Conservation (phyloP, 1,140 invertebrate species). For the Diploscapter pachys region DNA sequence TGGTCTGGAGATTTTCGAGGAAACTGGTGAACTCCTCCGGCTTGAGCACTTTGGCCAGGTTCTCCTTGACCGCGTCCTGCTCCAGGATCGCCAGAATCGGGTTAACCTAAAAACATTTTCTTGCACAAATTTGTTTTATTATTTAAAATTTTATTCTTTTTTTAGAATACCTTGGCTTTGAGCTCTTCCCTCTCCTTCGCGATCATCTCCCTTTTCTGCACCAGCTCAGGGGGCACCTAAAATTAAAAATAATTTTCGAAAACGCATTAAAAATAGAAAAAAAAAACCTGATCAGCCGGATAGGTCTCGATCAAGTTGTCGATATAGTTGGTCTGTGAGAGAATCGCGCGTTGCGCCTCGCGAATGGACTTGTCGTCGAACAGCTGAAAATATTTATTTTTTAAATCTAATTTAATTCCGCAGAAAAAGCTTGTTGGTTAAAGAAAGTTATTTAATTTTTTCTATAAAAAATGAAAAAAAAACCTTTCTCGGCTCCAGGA, state of each 20-base stretch:
- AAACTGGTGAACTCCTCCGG: conserved; percentile 70
- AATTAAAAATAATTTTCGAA: conserved; percentile 51
- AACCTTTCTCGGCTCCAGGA: conserved; percentile 89
- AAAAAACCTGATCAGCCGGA: conserved; percentile 62
- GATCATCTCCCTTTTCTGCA: conserved; percentile 75
- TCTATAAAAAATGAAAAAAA: conserved; percentile 48
- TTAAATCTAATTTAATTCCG: too few relatives aligned
- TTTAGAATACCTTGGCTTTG: conserved; percentile 66
- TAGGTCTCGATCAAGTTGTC: conserved; percentile 65
- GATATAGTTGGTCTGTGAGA: conserved; percentile 98
- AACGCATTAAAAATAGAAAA: conserved; percentile 78
- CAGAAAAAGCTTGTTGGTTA: background rate
- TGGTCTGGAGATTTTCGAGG: conserved; percentile 78
- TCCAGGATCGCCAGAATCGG: conserved; percentile 80
- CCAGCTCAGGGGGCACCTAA: conserved; percentile 66
- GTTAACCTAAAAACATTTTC: conserved; percentile 66
- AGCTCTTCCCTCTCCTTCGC: conserved; percentile 78
- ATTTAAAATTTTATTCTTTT: too few relatives aligned
- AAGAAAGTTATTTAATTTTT: conserved; percentile 1
- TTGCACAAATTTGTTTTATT: background rate
- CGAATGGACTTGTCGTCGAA: conserved; percentile 89
- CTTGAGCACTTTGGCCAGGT: conserved; percentile 72
- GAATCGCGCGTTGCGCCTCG: conserved; percentile 83
- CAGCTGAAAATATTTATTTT: conserved; percentile 69
- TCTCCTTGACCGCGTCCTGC: conserved; percentile 81